Evolutionary conservation across 2,113 vertebrate genomes (phyloP), one percentile per base, ranked within the genome.

Genomic region (Morone chrysops): DNA sequence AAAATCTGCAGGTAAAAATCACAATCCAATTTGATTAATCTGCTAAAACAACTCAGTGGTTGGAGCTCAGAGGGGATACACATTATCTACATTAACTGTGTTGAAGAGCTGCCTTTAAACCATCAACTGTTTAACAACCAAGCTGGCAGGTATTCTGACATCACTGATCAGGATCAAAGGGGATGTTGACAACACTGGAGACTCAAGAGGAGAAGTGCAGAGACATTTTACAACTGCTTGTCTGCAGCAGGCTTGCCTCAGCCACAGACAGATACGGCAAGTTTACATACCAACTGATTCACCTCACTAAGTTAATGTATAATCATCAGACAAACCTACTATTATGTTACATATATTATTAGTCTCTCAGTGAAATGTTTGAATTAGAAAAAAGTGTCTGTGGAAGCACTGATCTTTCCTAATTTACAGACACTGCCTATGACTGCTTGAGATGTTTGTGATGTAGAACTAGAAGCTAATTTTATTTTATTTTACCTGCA

Each of bases 141-240:
- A 65, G 38, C 18, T 59, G 10, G 25, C 17, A 40, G 36, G 14
- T 43, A 13, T 47, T 71, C 8, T 56, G 53, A 56, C 8, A 70
- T 40, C 70, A 68, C 22, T 75, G 65, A 66, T 66, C 22, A 56
- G 47, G 47, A 25, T 77, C 57, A 47, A 43, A 70, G 40, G 22
- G 53, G 47, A n/a, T 16, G 31, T 4, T 78, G 22, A 48, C 50
- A 67, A 47, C 68, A 38, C n/a, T 41, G 54, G n/a, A 8, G 43
- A 38, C 41, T 69, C 66, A 20, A 20, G 17, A 50, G 22, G 20
- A 47, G 20, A 5, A 78, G 20, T 10, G 8, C 7, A 17, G 10
- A 77, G 50, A n/a, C 47, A 61, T 57, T 73, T 69, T 9, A 53
- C 43, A 69, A 63, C 40, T 50, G 20, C n/a, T 50, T 41, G 40